Conservation (phyloP, 2,888 invertebrate genomes). For the Oligia strigilis region DNA sequence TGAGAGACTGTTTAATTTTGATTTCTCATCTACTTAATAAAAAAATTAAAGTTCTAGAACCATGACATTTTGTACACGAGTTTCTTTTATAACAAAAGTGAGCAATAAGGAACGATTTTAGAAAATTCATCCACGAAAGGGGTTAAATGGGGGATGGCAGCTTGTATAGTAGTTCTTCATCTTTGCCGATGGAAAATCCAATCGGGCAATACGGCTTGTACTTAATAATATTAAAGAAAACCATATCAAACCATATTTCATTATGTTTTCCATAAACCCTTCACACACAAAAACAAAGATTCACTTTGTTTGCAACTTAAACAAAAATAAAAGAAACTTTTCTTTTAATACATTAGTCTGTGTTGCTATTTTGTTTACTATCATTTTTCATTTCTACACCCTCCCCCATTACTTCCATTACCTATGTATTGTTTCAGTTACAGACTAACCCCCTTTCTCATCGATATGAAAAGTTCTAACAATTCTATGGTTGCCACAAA, state of each 20-base stretch:
- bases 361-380: slow-evolving; percentile 3
- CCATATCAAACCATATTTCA: not conserved
- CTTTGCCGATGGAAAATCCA: not conserved
- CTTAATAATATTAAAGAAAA: not conserved
- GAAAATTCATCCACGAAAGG: not conserved
- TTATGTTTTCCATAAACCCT: not conserved
- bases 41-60: not conserved
- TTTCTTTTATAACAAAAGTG: not conserved
- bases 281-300: slow-evolving; percentile 11
- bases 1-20: not conserved
- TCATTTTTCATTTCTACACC: not conserved
- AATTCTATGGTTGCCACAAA: slow-evolving; percentile 2
- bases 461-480: not conserved
- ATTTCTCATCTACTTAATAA: not conserved
- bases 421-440: slow-evolving; percentile 38
- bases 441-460: not conserved
- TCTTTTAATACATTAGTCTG: slow-evolving; percentile 19
- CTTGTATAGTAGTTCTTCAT: not conserved
- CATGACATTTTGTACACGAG: not conserved
- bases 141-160: not conserved
- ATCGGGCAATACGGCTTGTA: not conserved
- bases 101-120: not conserved
- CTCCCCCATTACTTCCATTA: not conserved
- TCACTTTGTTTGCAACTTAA: not conserved
- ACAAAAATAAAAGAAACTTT: slow-evolving; percentile 19